Conservation (phyloP, 2,888 invertebrate genomes). For the Limnephilus marmoratus region DNA sequence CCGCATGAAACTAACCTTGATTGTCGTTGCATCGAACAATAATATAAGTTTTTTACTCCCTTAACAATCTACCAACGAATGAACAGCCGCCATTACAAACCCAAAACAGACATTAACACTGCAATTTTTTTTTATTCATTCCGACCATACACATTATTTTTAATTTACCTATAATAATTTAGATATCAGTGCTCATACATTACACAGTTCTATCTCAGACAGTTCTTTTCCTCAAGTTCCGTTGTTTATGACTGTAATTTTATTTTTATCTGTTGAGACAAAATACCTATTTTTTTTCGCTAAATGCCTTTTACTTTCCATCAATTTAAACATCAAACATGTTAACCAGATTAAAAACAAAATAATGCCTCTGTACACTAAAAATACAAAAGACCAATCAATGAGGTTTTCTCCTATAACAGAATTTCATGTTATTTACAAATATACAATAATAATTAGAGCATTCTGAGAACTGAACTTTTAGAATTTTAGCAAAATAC, state of each 20-base stretch:
- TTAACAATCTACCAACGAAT: conserved; percentile 41
- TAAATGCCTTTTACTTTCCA: neutral
- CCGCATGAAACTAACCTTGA: conserved; percentile 35
- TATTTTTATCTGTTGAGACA: neutral
- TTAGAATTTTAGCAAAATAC: too few relatives aligned
- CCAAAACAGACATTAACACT: neutral
- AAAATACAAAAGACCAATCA: neutral
- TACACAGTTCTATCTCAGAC: too few relatives aligned
- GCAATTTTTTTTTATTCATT: neutral
- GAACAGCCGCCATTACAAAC: conserved; percentile 47
- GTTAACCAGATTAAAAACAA: neutral
- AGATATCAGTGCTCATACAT: too few relatives aligned
- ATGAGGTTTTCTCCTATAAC: neutral
- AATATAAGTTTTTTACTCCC: conserved; percentile 11
- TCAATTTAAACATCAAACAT: neutral
- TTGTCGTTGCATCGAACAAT: conserved; percentile 25
- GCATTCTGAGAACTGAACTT: too few relatives aligned
- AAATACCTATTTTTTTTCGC: neutral
- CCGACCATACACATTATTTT: neutral
- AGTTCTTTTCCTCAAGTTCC: neutral
- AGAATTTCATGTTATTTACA: too few relatives aligned
- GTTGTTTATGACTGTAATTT: neutral
- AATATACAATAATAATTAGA: too few relatives aligned
- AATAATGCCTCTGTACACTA: neutral
- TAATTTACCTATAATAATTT: neutral